Percentiles rank a stretch among this genome's conserved stretches.
These are phyloP conservation scores for Platichthys stellatus DNA, from an alignment of 2,113 vertebrate genomes.

Conservation along the genomic window DNA sequence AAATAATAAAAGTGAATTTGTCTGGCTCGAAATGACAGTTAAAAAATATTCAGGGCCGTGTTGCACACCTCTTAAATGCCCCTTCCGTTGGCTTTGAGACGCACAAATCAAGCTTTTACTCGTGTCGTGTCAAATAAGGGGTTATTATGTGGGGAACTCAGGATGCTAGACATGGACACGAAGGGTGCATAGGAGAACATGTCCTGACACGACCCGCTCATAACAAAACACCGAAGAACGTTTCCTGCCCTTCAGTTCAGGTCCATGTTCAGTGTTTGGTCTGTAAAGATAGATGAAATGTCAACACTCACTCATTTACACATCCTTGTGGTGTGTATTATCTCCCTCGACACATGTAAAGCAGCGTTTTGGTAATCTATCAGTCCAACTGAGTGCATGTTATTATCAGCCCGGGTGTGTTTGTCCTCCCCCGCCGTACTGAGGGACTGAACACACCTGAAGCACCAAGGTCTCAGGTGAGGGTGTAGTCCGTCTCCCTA, in stretches of 20 bases:
- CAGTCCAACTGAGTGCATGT: slow-evolving; percentile 11
- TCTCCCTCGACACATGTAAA: background rate
- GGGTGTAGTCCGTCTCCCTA: slow-evolving; percentile 65
- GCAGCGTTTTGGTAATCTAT: background rate
- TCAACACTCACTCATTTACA: slow-evolving; percentile 1
- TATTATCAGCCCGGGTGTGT: slow-evolving; percentile 32
- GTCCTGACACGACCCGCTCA: slow-evolving; percentile 49
- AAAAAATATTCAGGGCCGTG: background rate
- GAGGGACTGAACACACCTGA: slow-evolving; percentile 69
- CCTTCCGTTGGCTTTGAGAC: slow-evolving; percentile 10
- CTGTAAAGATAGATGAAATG: slow-evolving; percentile 25
- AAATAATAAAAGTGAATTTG: background rate
- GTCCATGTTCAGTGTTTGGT: slow-evolving; percentile 10
- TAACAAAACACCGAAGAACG: slow-evolving; percentile 43
- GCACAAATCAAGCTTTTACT: slow-evolving; percentile 21
- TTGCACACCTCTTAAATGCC: background rate
- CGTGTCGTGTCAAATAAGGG: slow-evolving; percentile 12
- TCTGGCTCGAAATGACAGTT: background rate
- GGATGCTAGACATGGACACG: slow-evolving; percentile 22
- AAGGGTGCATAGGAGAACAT: slow-evolving; percentile 39
- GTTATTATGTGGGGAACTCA: slow-evolving; percentile 27
- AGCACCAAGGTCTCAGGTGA: slow-evolving; percentile 69
- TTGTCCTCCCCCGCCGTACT: slow-evolving; percentile 40
- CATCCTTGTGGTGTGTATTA: background rate
- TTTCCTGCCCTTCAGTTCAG: slow-evolving; percentile 41